Percentiles rank a stretch among this genome's conserved stretches.
phyloP scores from a whole-genome alignment of 2,888 invertebrate genomes.

The Yponomeuta sedellus region DNA sequence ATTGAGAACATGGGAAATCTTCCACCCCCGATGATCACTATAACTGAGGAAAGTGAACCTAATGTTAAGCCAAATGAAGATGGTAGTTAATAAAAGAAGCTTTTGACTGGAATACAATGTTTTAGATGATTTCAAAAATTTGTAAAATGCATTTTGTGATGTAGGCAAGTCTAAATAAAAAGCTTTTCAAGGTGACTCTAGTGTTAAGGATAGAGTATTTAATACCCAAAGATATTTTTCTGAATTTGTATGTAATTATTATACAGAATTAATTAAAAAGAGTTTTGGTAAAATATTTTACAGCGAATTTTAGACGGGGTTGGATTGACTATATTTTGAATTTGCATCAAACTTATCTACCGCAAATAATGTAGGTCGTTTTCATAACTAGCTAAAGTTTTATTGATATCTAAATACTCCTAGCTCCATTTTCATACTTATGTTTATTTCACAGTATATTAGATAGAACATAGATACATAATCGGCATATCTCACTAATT shows the following conservation, averaged over 20 bases:
- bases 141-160: slow-evolving; percentile 13
- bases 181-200: slow-evolving; percentile 3
- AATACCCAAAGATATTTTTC: slow-evolving; percentile 14
- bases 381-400: not conserved
- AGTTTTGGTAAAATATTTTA: slow-evolving; percentile 9
- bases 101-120: not conserved
- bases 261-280: not conserved
- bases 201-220: slow-evolving; percentile 14
- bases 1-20: slow-evolving; percentile 36
- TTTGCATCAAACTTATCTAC: not conserved
- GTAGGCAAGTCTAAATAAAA: slow-evolving; percentile 4
- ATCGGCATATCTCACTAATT: too few relatives aligned
- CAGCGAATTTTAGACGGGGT: not conserved
- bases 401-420: not conserved
- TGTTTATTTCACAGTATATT: too few relatives aligned
- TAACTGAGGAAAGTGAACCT: slow-evolving; percentile 65
- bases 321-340: not conserved
- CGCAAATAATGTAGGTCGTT: not conserved
- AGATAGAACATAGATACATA: too few relatives aligned
- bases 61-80: slow-evolving; percentile 44
- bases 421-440: not conserved
- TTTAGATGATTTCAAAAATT: slow-evolving; percentile 6
- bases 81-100: slow-evolving; percentile 49
- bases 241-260: slow-evolving; percentile 10
- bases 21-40: slow-evolving; percentile 65